These are phyloP conservation scores for Chrysodeixis includens DNA, from an alignment of 2,888 invertebrate species.

Conservation along the genomic window DNA sequence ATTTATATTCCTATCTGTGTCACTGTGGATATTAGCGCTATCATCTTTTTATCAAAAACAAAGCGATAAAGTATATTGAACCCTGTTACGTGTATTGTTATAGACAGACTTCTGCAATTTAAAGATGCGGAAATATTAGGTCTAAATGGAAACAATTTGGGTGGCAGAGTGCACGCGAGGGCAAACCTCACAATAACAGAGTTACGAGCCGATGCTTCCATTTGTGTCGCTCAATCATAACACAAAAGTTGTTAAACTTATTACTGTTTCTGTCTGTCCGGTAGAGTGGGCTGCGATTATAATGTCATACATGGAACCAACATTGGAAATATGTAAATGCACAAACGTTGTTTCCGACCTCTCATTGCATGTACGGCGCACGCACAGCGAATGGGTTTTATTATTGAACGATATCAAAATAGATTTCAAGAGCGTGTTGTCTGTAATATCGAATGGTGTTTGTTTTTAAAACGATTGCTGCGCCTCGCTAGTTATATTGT, in stretches of 20 bases:
- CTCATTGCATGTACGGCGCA: constrained; percentile 7
- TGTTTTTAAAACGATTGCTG: not conserved
- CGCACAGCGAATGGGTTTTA: constrained; percentile 15
- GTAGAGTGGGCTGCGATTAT: constrained; percentile 13
- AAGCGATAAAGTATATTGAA: not conserved
- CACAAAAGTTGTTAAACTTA: constrained; percentile 18
- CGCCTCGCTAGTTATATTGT: not conserved
- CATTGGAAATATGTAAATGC: constrained; percentile 8
- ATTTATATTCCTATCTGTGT: constrained; percentile 3
- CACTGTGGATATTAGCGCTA: not conserved
- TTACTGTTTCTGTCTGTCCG: constrained; percentile 12
- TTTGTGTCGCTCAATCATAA: constrained; percentile 18
- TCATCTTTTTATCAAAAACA: not conserved
- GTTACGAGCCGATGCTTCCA: constrained; percentile 12
- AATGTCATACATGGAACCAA: constrained; percentile 9
- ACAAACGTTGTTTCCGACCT: constrained; percentile 5
- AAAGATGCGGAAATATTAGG: constrained; percentile 17
- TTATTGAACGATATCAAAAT: not conserved
- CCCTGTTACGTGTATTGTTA: not conserved
- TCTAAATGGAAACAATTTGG: constrained; percentile 17
- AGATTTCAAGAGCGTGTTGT: constrained; percentile 6
- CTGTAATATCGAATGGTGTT: not conserved
- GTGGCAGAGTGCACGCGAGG: constrained; percentile 8
- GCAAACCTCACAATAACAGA: constrained; percentile 12
- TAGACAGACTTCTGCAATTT: constrained; percentile 10